Base-by-base conservation (phyloP, 2,888 invertebrate species). In the Poecilobothrus nobilitatus region DNA sequence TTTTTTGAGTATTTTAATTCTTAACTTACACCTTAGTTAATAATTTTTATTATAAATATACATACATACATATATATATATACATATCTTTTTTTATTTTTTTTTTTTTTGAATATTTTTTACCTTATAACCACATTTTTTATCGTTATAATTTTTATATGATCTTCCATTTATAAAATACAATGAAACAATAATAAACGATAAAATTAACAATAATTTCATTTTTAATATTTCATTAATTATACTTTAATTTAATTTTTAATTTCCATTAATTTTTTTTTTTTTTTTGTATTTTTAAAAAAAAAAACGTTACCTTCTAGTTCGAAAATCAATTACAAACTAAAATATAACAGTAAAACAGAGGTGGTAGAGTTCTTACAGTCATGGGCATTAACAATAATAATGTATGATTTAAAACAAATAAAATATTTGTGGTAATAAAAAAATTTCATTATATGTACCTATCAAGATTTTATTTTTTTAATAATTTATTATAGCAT, bases 71-170 rank as follows among this genome's bases (percentile, higher is more conserved):
- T 41, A 41, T 18, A 18, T 53, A 18, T 53, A 53, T 18, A 53
- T 18, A 53, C 7, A 53, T 53, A 53, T 18, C n/a, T n/a, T n/a
- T n/a, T n/a, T n/a, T 15, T 18, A 53, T 53, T n/a, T n/a, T n/a
- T n/a, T n/a, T n/a, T n/a, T 41, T 6, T 41, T 53, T n/a, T 18
- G 18, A 53, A 12, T 53, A n/a, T n/a, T 15, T 53, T 53, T 34
- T 65, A 65, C 65, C 18, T 65, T 34, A 65, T 65, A 65, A n/a
- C 65, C 65, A 65, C 65, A 65, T 65, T 34, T 65, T n/a, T 34
- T 7, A 7, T 5, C 15, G n/a, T 34, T 34, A n/a, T 2, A 3
- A 18, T 53, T 18, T 53, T n/a, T n/a, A 12, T 18, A 15, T 53
- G 53, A 18, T 37, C 53, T 53, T 53, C 53, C 53, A 53, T 53